Evolutionary conservation across 2,888 invertebrate genomes (phyloP).

Genomic region (Clepsis dumicolana): DNA sequence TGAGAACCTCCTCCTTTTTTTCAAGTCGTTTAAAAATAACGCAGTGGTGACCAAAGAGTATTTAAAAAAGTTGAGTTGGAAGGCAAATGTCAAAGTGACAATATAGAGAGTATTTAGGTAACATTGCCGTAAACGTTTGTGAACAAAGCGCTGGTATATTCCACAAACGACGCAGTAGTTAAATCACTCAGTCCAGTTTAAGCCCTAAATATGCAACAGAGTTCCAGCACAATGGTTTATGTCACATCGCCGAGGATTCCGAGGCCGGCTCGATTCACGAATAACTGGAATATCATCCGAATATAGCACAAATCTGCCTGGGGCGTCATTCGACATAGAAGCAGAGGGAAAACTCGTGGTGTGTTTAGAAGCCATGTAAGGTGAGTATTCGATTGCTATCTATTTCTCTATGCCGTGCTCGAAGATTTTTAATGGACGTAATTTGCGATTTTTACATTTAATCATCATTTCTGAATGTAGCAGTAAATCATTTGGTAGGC

Average conservation of each 20-base stretch:
- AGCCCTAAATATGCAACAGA: constrained; percentile 53
- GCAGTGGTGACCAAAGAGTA: no score
- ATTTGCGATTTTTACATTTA: no score
- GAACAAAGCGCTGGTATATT: not conserved
- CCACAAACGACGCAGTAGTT: not conserved
- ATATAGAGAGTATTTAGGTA: no score
- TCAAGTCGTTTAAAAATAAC: no score
- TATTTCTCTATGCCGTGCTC: not conserved
- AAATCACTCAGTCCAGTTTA: constrained; percentile 5
- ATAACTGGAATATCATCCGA: constrained; percentile 67
- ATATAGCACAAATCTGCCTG: constrained; percentile 49
- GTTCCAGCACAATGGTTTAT: constrained; percentile 56
- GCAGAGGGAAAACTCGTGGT: not conserved
- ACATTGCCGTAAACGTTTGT: no score
- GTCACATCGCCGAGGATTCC: constrained; percentile 60
- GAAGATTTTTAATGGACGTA: no score
- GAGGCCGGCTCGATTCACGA: constrained; percentile 59
- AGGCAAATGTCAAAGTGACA: no score
- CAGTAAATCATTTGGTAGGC: no score
- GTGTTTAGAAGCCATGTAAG: not conserved
- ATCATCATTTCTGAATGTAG: no score
- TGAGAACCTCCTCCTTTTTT: no score
- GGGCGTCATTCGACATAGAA: constrained; percentile 9
- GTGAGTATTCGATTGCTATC: no score
- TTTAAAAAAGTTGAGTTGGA: no score